Evolutionary conservation across 2,888 invertebrate species (phyloP).

Genomic region (Dysmachus trigonus): DNA sequence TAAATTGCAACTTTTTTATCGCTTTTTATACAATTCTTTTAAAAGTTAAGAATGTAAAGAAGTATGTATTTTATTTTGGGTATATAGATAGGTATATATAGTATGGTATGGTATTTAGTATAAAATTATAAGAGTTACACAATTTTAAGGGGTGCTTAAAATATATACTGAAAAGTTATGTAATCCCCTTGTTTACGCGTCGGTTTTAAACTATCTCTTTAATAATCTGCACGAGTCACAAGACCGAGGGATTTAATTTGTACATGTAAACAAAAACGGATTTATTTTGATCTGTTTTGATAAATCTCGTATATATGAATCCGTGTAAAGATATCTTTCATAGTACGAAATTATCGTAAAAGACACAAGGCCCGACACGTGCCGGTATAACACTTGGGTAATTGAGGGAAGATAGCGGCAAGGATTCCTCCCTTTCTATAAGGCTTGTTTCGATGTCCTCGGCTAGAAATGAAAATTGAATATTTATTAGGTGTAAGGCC

Average conservation of each 20-base stretch:
- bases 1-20: neutral
- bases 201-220: neutral
- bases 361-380: neutral
- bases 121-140: neutral
- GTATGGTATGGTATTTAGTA: neutral
- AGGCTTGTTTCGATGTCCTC: neutral
- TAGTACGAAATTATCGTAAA: neutral
- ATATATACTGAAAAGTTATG: neutral
- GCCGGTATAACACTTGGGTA: neutral
- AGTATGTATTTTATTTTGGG: neutral
- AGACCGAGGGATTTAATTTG: slow-evolving; percentile 13
- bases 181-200: neutral
- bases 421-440: neutral
- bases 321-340: neutral
- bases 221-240: neutral
- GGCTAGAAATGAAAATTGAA: neutral
- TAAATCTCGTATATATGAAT: neutral
- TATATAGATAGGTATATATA: no score
- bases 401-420: slow-evolving; percentile 1
- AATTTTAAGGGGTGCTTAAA: neutral
- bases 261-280: slow-evolving; percentile 21
- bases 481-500: slow-evolving; percentile 17
- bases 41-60: neutral
- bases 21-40: neutral
- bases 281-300: slow-evolving; percentile 1